Base-by-base conservation (phyloP, 37 sponge, comb jelly and placozoan genomes). In the Spongilla lacustris region DNA sequence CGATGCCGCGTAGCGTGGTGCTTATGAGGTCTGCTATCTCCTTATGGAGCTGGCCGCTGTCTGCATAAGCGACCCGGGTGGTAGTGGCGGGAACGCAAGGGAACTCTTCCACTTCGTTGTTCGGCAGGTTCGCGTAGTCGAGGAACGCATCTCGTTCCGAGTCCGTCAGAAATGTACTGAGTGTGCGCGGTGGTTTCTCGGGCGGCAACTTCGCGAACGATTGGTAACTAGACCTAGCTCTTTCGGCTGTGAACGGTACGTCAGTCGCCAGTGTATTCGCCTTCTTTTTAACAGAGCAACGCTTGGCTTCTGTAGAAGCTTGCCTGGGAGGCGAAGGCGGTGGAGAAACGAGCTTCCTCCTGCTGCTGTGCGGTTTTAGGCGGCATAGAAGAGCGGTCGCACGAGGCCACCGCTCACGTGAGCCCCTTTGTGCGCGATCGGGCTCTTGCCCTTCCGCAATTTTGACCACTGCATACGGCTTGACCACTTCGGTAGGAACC, bases 381-480 rank as follows among this genome's bases (percentile, higher is more conserved):
- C 46, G 46, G 46, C 46, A 46, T 10, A 46, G 46, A 10, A 46
- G 46, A 46, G 46, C 46, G 4, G 46, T 8, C 46, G 46, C 46
- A 46, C 46, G 46, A 46, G 46, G 46, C 46, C 46, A 46, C 8
- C 46, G 4, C 46, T 46, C 46, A 46, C 46, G 71, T 28, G 71
- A 27, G 27, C 28, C 28, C 10, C 71, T 3, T 5, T 3, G 25
- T 8, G 25, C 4, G 25, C 28, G n/a, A n/a, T n/a, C n/a, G n/a
- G n/a, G n/a, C n/a, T 27, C 71, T 69, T 69, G 27, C 6, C 27
- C 71, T 3, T 71, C 83, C 1, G 66, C n/a, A 28, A 86, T 29
- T 6, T 86, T 81, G 17, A 79, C 80, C 50, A 86, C 87, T 31
- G 87, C 87, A 38, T 86, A 86, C 22, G 87, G 87, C 11, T 80